Evolutionary conservation across 2,888 invertebrate genomes (phyloP).

Genomic region (Adineta ricciae): DNA sequence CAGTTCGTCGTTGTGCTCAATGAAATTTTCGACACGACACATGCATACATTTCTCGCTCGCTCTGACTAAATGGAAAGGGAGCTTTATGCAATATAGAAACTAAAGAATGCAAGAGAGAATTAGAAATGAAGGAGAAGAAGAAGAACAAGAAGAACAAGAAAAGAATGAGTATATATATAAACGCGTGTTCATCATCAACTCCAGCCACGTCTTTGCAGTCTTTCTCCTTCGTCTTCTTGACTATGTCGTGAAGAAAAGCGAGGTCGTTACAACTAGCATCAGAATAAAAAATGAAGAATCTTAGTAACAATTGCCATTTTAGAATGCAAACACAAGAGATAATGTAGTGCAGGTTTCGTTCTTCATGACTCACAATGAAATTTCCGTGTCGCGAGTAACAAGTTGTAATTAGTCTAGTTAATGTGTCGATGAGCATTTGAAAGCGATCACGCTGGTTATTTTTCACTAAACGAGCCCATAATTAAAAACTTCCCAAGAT

Average conservation of each 20-base stretch:
- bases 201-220: not conserved
- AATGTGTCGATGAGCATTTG: not conserved
- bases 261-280: not conserved
- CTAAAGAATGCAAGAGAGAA: not conserved
- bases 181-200: not conserved
- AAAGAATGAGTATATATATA: not conserved
- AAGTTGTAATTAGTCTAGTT: not conserved
- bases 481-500: not conserved
- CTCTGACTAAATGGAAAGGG: not conserved
- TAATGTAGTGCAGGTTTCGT: not conserved
- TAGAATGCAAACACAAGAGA: not conserved
- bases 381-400: not conserved
- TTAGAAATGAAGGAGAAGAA: not conserved
- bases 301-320: not conserved
- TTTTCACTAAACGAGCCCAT: not conserved
- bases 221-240: not conserved
- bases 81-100: not conserved
- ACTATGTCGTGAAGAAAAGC: not conserved
- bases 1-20: not conserved
- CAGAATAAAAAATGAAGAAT: not conserved
- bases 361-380: not conserved
- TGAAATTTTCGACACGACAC: slow-evolving; percentile 13
- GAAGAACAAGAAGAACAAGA: not conserved
- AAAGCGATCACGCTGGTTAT: not conserved
- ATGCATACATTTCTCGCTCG: not conserved